Evolutionary conservation across 2,797 vertebrate species (phyloP).

Genomic region (Mormyrus proboscirostris): DNA sequence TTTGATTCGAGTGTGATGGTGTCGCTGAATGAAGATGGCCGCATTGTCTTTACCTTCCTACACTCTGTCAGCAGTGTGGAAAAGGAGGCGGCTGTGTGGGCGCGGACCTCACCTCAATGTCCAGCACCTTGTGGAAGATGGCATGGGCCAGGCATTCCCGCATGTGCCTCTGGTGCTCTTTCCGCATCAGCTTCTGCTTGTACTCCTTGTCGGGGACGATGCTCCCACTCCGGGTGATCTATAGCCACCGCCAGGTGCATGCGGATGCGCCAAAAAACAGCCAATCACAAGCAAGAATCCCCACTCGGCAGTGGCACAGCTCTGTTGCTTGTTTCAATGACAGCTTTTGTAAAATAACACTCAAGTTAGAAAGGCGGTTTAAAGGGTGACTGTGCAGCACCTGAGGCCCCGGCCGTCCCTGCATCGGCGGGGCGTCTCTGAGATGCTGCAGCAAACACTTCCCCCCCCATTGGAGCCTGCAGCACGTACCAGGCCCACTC

Average conservation of each 20-base stretch:
- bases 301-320: not conserved
- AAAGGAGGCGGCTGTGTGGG: not conserved
- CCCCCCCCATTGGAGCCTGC: not conserved
- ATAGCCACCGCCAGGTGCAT: not conserved
- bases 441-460: not conserved
- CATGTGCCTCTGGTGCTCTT: conserved; percentile 68
- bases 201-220: conserved; percentile 90
- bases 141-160: conserved; percentile 76
- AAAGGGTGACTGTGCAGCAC: not conserved
- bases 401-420: not conserved
- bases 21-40: conserved; percentile 52
- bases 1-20: conserved; percentile 74
- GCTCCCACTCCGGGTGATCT: conserved; percentile 86
- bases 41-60: not conserved
- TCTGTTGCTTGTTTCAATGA: not conserved
- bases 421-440: not conserved
- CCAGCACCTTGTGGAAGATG: conserved; percentile 81
- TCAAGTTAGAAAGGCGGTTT: not conserved
- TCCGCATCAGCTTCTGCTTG: conserved; percentile 67
- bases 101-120: conserved; percentile 75
- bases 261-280: not conserved
- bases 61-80: conserved; percentile 26
- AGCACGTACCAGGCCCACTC: conserved; percentile 81
- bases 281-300: not conserved
- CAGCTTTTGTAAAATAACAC: not conserved